These are phyloP conservation scores for Poeciliopsis retropinna DNA, from an alignment of 2,113 vertebrate species.

Conservation along the genomic window DNA sequence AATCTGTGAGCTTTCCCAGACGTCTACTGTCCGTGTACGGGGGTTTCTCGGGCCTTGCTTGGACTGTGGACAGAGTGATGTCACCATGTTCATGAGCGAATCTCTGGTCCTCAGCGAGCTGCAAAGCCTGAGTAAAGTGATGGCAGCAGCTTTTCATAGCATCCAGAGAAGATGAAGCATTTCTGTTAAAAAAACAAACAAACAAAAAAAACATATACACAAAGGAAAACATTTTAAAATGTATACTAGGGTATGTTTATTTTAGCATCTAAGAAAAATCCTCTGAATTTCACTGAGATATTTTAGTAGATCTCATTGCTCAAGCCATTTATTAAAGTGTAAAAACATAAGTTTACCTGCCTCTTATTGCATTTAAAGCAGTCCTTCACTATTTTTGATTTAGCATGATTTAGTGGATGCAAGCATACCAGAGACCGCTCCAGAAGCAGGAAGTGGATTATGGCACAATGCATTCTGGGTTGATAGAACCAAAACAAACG, in stretches of 20 bases:
- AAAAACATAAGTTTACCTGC: no score
- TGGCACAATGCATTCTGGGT: no score
- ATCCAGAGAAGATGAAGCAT: conserved; percentile 62
- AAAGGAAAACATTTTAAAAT: not conserved
- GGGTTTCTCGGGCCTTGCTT: not conserved
- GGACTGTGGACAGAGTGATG: conserved; percentile 26
- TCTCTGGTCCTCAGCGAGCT: conserved; percentile 84
- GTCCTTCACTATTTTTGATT: not conserved
- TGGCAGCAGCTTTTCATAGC: conserved; percentile 61
- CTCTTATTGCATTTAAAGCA: not conserved
- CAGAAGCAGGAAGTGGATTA: no score
- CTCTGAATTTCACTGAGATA: no score
- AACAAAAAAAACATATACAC: not conserved
- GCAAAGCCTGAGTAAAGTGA: conserved; percentile 80
- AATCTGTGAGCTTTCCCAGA: not conserved
- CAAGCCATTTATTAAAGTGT: not conserved
- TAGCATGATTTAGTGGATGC: no score
- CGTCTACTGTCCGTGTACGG: not conserved
- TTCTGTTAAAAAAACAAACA: conserved; percentile 60
- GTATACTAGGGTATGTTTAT: not conserved
- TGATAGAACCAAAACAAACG: no score
- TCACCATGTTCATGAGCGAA: conserved; percentile 82
- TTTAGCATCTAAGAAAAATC: not conserved
- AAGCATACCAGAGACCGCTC: no score
- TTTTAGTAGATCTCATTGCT: no score